Evolutionary conservation across 1,140 invertebrate genomes (phyloP), one percentile per base, ranked within the genome.

Genomic region (Latrodectus geometricus): DNA sequence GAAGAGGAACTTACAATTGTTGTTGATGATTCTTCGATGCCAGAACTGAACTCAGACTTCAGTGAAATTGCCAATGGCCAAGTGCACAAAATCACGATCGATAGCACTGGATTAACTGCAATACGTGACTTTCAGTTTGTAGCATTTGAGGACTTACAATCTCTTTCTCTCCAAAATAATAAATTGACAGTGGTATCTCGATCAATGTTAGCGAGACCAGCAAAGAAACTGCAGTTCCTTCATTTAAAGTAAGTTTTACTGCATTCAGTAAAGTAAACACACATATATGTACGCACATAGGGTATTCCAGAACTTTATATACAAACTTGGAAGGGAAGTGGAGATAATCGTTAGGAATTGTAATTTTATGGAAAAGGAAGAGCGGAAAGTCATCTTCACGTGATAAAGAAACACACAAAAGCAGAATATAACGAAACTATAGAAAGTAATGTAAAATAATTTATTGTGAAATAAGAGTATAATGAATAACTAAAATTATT

Each of bases 101-200:
- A 87, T 11, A 87, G 69, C 21, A 74, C 76, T 21, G 85, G 77
- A n/a, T 15, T 87, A 7, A 87, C 17, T 20, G 9, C 7, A 7
- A 35, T 87, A 14, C 68, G 23, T 2, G 35, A 80, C 9, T 9
- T 80, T 0, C 49, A 70, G 9, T 87, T 87, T 20, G 56, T 12
- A 8, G 9, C 35, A 15, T 87, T 87, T n/a, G 21, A 21, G 0
- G 69, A 79, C 21, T 9, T 87, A 0, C 65, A 23, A 8, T 87
- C 85, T 17, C 70, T 87, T 0, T 79, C 85, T n/a, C 48, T 87
- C 11, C 85, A 87, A 21, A 87, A 87, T 61, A 87, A 87, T 23
- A 80, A 87, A 15, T 15, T 87, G 1, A 87, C 54, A 0, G 73
- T 68, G 1, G 48, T 87, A 14, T 79, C 76, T 4, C 79, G 85